phyloP scores from a whole-genome alignment of 2,797 vertebrate genomes.

The Aulostomus chinensis region DNA sequence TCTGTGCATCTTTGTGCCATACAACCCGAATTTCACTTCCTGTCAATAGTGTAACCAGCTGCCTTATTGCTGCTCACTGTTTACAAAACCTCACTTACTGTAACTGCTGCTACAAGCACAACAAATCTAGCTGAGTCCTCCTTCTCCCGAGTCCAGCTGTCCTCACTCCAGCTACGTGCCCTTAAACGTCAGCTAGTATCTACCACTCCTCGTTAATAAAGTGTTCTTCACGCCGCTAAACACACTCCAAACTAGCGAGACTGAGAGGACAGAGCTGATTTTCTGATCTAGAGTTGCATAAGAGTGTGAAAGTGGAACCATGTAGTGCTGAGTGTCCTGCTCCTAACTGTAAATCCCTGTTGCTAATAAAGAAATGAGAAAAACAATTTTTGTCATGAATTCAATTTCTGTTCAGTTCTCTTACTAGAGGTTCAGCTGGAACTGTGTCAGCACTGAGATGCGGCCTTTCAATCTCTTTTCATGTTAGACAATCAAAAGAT shows the following conservation, averaged over 20 bases:
- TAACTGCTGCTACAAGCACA: constrained; percentile 50
- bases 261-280: not conserved
- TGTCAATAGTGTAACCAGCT: constrained; percentile 51
- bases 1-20: constrained; percentile 25
- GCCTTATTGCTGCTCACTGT: constrained; percentile 61
- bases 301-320: constrained; percentile 27
- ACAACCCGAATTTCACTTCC: constrained; percentile 36
- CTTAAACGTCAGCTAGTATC: constrained; percentile 2
- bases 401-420: constrained; percentile 54
- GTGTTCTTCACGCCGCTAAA: constrained; percentile 5
- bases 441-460: no score
- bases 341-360: constrained; percentile 39
- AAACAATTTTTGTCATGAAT: constrained; percentile 35
- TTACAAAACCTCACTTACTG: constrained; percentile 59
- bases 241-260: constrained; percentile 21
- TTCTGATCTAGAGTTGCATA: constrained; percentile 15
- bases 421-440: no score
- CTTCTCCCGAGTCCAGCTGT: constrained; percentile 11
- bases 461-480: no score
- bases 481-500: no score
- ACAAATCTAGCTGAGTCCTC: not conserved
- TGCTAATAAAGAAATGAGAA: constrained; percentile 49
- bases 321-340: constrained; percentile 17
- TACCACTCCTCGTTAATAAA: not conserved
- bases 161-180: constrained; percentile 32